phyloP scores from a whole-genome alignment of 1,140 invertebrate species.

The Drosophila azteca region DNA sequence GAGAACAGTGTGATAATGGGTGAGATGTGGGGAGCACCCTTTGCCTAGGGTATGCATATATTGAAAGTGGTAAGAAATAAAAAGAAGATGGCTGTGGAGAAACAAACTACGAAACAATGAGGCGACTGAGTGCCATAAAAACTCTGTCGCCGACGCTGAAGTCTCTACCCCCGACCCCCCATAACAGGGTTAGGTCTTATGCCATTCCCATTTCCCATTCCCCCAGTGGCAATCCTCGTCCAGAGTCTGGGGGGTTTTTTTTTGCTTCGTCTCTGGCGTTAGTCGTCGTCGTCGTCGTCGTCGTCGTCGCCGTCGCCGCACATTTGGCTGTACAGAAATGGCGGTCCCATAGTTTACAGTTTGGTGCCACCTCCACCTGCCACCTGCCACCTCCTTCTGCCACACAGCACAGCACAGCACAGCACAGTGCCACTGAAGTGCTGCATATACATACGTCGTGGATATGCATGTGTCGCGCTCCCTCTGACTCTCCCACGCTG shows the following conservation, averaged over 20 bases:
- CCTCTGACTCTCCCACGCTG: too few relatives aligned
- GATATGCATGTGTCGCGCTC: slow-evolving; percentile 3
- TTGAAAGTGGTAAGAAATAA: not conserved
- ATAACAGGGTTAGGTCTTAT: slow-evolving; percentile 21
- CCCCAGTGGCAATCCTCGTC: not conserved
- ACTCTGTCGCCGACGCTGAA: slow-evolving; percentile 59
- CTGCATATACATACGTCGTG: not conserved
- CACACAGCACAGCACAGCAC: too few relatives aligned
- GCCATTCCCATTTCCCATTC: not conserved
- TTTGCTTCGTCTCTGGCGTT: slow-evolving; percentile 63
- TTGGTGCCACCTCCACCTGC: slow-evolving; percentile 42
- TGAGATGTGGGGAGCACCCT: too few relatives aligned
- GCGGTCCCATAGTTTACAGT: slow-evolving; percentile 70
- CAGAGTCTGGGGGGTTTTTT: slow-evolving; percentile 24
- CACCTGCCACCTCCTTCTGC: slow-evolving; percentile 1
- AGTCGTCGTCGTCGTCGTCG: slow-evolving; percentile 45
- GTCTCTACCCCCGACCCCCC: slow-evolving; percentile 13
- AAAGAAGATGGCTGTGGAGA: slow-evolving; percentile 29
- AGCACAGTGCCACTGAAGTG: not conserved
- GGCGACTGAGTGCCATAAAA: slow-evolving; percentile 75
- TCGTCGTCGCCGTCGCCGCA: slow-evolving; percentile 48
- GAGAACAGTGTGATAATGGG: too few relatives aligned
- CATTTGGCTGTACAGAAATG: slow-evolving; percentile 71
- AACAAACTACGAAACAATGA: slow-evolving; percentile 71
- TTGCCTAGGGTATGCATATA: too few relatives aligned